Percentiles rank a stretch among this genome's conserved stretches.
These are phyloP conservation scores for Octomys mimax DNA, from an alignment of 2,797 vertebrate species.

Conservation along the genomic window DNA sequence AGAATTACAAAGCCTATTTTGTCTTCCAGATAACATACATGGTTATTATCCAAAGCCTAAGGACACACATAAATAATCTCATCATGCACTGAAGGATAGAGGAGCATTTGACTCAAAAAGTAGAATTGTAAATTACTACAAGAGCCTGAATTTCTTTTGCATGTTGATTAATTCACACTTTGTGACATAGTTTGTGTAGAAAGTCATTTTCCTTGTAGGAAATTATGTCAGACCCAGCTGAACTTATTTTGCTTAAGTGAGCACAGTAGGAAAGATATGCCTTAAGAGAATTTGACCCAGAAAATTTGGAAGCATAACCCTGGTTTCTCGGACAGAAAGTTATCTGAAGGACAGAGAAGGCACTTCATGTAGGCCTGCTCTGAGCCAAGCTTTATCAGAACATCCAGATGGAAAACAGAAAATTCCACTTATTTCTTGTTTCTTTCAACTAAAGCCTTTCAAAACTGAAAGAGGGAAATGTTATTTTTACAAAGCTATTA, in stretches of 20 bases:
- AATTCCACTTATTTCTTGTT: slow-evolving; percentile 14
- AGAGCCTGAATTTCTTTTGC: background rate
- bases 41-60: background rate
- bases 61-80: background rate
- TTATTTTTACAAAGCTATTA: background rate
- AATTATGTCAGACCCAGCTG: slow-evolving; percentile 51
- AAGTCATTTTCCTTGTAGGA: background rate
- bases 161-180: slow-evolving; percentile 25
- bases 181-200: background rate
- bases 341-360: slow-evolving; percentile 38
- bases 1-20: slow-evolving; percentile 24
- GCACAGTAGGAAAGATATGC: slow-evolving; percentile 38
- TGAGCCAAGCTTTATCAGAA: slow-evolving; percentile 16
- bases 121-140: background rate
- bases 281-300: slow-evolving; percentile 63
- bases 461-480: background rate
- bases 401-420: slow-evolving; percentile 50
- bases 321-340: slow-evolving; percentile 49
- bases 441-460: slow-evolving; percentile 27
- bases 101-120: background rate
- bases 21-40: background rate
- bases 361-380: background rate
- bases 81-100: background rate
- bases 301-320: slow-evolving; percentile 39
- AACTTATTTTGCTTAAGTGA: slow-evolving; percentile 66